A percentile compares a stretch with the other conserved stretches of the same genome.
phyloP scores from a whole-genome alignment of 2,113 vertebrate species.

The Corydoras maculifer region DNA sequence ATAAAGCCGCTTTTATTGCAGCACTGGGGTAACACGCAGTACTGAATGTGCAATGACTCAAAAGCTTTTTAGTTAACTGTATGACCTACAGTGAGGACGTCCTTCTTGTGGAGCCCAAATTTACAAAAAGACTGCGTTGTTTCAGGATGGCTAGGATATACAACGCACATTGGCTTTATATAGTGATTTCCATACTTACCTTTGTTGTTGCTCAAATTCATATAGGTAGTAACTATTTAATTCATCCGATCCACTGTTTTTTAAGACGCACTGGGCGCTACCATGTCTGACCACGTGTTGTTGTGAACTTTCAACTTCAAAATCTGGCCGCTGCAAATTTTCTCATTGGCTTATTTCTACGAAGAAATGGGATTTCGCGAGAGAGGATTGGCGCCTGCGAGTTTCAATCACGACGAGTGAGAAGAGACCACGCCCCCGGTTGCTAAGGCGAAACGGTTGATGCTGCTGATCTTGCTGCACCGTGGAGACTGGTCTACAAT shows the following conservation, averaged over 20 bases:
- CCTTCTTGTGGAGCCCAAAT: no score
- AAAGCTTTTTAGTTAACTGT: no score
- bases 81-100: neutral
- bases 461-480: slow-evolving; percentile 49
- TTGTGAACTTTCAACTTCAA: slow-evolving; percentile 41
- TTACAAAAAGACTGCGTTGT: no score
- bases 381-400: slow-evolving; percentile 44
- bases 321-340: slow-evolving; percentile 9
- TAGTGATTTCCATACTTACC: neutral
- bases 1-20: no score
- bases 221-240: neutral
- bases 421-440: slow-evolving; percentile 48
- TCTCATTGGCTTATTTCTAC: slow-evolving; percentile 49
- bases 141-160: no score
- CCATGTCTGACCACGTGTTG: slow-evolving; percentile 48
- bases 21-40: no score
- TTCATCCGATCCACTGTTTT: neutral
- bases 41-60: no score
- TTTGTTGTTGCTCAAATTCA: neutral
- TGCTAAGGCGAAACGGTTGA: slow-evolving; percentile 60
- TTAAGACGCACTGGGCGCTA: slow-evolving; percentile 32
- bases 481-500: slow-evolving; percentile 24
- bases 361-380: slow-evolving; percentile 34
- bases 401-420: slow-evolving; percentile 47
- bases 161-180: no score